Conservation (phyloP, 2,797 vertebrate species). For the Salmo trutta region DNA sequence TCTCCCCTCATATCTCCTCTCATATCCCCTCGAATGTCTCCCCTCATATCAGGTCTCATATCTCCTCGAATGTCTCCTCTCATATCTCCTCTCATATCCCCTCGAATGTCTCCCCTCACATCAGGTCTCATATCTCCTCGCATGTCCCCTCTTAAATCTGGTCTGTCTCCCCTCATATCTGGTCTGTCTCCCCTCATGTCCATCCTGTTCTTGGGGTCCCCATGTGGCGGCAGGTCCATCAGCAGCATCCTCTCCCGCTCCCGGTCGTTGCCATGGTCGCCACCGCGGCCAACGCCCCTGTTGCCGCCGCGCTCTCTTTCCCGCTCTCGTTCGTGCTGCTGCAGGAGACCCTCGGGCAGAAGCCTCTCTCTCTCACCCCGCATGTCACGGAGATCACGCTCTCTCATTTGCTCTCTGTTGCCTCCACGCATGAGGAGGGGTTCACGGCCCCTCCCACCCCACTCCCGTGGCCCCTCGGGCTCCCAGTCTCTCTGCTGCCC, state of each 20-base stretch:
- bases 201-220: slow-evolving; percentile 61
- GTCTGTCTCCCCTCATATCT: neutral
- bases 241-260: slow-evolving; percentile 71
- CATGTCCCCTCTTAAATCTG: slow-evolving; percentile 13
- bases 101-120: neutral
- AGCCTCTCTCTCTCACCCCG: slow-evolving; percentile 82
- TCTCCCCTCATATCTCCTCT: neutral
- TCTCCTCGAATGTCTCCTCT: neutral
- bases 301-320: slow-evolving; percentile 56
- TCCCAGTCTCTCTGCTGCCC: slow-evolving; percentile 85
- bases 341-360: slow-evolving; percentile 75
- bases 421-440: slow-evolving; percentile 77
- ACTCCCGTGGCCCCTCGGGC: slow-evolving; percentile 81
- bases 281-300: slow-evolving; percentile 61
- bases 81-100: neutral
- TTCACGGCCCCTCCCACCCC: slow-evolving; percentile 82
- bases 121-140: slow-evolving; percentile 55
- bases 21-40: neutral
- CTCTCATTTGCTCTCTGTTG: slow-evolving; percentile 72
- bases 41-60: neutral
- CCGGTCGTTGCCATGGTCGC: slow-evolving; percentile 23
- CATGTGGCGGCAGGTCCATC: slow-evolving; percentile 66
- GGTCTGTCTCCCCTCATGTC: slow-evolving; percentile 44
- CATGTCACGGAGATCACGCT: slow-evolving; percentile 83
- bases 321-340: slow-evolving; percentile 65